Conservation (phyloP, 2,888 invertebrate species). For the Sialis fuliginosa region DNA sequence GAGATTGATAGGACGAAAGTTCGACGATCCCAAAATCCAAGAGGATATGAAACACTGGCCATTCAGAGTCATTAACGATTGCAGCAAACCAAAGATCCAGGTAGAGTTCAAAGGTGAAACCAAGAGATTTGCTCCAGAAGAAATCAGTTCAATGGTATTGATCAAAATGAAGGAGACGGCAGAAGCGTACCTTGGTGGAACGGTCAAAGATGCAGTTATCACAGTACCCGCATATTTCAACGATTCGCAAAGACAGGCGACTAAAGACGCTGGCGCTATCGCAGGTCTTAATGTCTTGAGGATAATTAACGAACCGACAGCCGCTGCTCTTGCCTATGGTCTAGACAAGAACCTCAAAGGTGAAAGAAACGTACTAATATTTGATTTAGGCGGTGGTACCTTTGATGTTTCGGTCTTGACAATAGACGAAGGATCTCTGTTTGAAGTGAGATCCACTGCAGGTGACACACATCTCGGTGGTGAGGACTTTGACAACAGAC, state of each 20-base stretch:
- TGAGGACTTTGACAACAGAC: conserved; percentile 34
- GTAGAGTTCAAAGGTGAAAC: conserved; percentile 42
- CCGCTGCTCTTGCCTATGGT: conserved; percentile 39
- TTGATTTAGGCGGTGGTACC: conserved; percentile 37
- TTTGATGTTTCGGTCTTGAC: conserved; percentile 53
- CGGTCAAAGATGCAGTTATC: conserved; percentile 53
- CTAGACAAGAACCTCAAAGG: conserved; percentile 24
- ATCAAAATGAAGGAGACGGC: conserved; percentile 45
- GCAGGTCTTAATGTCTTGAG: conserved; percentile 46
- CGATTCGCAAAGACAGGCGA: conserved; percentile 45
- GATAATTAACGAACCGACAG: conserved; percentile 46
- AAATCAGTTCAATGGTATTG: conserved; percentile 50
- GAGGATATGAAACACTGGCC: conserved; percentile 66
- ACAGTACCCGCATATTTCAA: conserved; percentile 68
- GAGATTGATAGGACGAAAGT: conserved; percentile 43
- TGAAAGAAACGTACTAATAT: conserved; percentile 29
- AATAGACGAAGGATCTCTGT: conserved; percentile 37
- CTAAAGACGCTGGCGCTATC: conserved; percentile 50
- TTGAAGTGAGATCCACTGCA: conserved; percentile 35
- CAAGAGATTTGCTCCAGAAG: conserved; percentile 49
- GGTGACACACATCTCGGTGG: conserved; percentile 32
- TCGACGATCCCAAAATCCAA: conserved; percentile 51
- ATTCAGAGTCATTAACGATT: conserved; percentile 43
- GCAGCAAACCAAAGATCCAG: conserved; percentile 42
- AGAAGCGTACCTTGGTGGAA: conserved; percentile 47